phyloP scores from a whole-genome alignment of 2,888 invertebrate genomes.

The Opisthograptis luteolata region DNA sequence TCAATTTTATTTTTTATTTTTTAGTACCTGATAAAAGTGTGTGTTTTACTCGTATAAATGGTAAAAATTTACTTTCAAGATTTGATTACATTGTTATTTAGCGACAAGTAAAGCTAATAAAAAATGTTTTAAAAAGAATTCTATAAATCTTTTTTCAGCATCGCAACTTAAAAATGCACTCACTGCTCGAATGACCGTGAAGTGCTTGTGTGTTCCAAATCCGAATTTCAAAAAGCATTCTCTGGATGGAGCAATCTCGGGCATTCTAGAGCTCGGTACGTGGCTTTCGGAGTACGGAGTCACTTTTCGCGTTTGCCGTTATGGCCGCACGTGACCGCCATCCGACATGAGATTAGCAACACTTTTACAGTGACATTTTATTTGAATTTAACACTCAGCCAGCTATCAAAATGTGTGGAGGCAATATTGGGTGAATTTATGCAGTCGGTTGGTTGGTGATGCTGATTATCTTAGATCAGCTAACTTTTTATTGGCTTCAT shows the following conservation, averaged over 20 bases:
- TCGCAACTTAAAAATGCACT: constrained; percentile 41
- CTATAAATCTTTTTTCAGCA: background rate
- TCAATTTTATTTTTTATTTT: no score
- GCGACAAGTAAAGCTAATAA: no score
- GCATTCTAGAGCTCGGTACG: constrained; percentile 42
- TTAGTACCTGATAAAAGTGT: no score
- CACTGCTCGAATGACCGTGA: constrained; percentile 43
- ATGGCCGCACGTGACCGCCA: constrained; percentile 69
- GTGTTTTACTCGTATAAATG: no score
- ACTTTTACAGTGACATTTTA: constrained; percentile 56
- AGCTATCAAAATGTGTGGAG: constrained; percentile 39
- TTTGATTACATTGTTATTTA: no score
- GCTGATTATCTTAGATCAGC: background rate
- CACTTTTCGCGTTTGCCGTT: constrained; percentile 53
- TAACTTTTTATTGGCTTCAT: no score
- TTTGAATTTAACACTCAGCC: constrained; percentile 53
- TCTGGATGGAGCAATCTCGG: constrained; percentile 65
- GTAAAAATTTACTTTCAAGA: no score
- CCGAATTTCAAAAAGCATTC: constrained; percentile 63
- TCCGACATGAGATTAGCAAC: constrained; percentile 58
- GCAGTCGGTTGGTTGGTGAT: constrained; percentile 15
- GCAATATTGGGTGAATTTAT: constrained; percentile 37
- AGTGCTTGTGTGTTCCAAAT: constrained; percentile 44
- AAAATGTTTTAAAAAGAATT: background rate
- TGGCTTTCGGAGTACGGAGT: constrained; percentile 50